Conservation (phyloP, 2,113 vertebrate species). For the Pedionomus torquatus region DNA sequence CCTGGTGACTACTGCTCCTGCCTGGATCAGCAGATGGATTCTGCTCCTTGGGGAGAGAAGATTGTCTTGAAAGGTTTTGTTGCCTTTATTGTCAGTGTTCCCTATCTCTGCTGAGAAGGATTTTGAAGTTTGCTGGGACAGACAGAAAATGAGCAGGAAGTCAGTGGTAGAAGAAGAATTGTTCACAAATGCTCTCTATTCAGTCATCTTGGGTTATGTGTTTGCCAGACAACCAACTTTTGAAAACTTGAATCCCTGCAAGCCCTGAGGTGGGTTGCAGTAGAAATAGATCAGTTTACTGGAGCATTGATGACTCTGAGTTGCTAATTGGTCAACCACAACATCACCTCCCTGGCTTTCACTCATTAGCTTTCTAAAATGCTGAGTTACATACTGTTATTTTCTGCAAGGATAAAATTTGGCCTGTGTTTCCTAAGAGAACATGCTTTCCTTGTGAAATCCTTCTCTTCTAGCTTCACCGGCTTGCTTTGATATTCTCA, state of each 20-base stretch:
- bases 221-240: neutral
- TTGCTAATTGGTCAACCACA: neutral
- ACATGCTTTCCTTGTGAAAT: neutral
- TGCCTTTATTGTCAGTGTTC: neutral
- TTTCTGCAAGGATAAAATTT: neutral
- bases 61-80: neutral
- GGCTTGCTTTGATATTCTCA: neutral
- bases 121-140: neutral
- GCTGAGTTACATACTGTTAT: neutral
- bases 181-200: neutral
- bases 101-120: neutral
- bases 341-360: neutral
- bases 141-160: neutral
- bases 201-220: neutral
- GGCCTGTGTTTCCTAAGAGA: neutral
- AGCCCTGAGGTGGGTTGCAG: neutral
- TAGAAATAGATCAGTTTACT: neutral
- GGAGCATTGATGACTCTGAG: neutral
- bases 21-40: neutral
- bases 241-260: neutral
- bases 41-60: neutral
- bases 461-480: neutral
- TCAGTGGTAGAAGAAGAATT: neutral
- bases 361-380: neutral
- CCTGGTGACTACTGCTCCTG: neutral